Evolutionary conservation across 2,888 invertebrate genomes (phyloP), one percentile per base, ranked within the genome.

Genomic region (Tachystola acroxantha): DNA sequence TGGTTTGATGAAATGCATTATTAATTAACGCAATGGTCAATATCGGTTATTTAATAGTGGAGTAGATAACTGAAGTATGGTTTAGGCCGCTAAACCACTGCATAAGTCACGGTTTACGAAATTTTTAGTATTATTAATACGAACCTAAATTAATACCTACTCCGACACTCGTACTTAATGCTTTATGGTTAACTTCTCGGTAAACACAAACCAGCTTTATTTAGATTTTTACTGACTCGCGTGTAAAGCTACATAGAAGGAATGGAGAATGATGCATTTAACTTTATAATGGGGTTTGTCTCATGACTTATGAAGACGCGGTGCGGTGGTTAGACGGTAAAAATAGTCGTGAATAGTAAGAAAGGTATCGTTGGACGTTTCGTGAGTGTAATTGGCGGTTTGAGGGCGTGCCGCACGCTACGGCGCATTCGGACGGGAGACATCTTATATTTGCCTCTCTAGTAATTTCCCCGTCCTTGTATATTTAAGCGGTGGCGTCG

Each of bases 391-490:
- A 78, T 78, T 76, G 77, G 67, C 65, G 60, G 49, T 38, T 50
- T 45, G 67, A 53, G 62, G 70, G 71, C 74, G 72, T 68, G 71
- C 64, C 62, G 58, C 77, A 77, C 78, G 78, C 72, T 57, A 75
- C 50, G 57, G 52, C 57, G 53, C 54, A 56, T 56, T 48, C 57
- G 49, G 58, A 43, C 54, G 44, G 67, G 74, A 76, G 69, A 71
- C 73, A 75, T 78, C 80, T 81, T 79, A 60, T 78, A 77, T 81
- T 79, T 77, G 80, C 70, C 63, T 76, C 73, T 74, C 64, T 66
- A 66, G 77, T 82, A 82, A 81, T 80, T 81, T 77, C 71, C 74
- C 67, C 67, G 72, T 78, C 73, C 77, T 81, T 81, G 81, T 80
- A 82, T 81, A 84, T 82, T 82, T 75, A 78, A 81, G 72, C 70